These are phyloP conservation scores for Andrena minutula DNA, from an alignment of 2,888 invertebrate genomes.

Conservation along the genomic window DNA sequence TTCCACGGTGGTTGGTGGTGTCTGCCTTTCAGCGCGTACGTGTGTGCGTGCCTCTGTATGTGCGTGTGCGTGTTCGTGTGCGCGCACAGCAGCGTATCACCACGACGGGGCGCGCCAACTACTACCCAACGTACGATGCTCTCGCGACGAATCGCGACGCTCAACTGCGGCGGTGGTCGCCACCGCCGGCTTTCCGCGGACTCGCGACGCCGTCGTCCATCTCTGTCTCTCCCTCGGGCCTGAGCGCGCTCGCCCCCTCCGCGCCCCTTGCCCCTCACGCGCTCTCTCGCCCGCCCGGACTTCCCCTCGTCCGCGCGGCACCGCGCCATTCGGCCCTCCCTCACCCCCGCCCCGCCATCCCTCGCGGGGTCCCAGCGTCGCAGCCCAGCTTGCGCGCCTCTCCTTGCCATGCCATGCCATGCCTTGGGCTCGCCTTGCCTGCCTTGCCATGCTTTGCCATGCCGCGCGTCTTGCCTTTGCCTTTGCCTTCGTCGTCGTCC, in stretches of 20 bases:
- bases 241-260: constrained; percentile 2
- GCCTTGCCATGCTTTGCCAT: constrained; percentile 38
- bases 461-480: constrained; percentile 50
- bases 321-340: constrained; percentile 65
- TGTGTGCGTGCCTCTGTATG: background rate
- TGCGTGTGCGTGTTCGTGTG: constrained; percentile 18
- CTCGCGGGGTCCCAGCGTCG: constrained; percentile 34
- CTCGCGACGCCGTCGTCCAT: constrained; percentile 74
- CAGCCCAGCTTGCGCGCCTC: constrained; percentile 50
- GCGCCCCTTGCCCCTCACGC: constrained; percentile 19
- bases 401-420: constrained; percentile 35
- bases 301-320: constrained; percentile 49
- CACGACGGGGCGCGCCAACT: constrained; percentile 22
- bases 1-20: background rate
- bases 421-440: constrained; percentile 30
- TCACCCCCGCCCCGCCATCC: constrained; percentile 30
- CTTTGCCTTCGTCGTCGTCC: constrained; percentile 2
- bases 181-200: constrained; percentile 79
- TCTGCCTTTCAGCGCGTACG: background rate
- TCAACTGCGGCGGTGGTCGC: constrained; percentile 81
- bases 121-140: constrained; percentile 63
- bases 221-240: constrained; percentile 21
- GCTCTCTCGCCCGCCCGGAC: constrained; percentile 33
- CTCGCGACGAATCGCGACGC: constrained; percentile 79
- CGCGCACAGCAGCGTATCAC: constrained; percentile 5